Evolutionary conservation across 2,113 vertebrate species (phyloP), one percentile per base, ranked within the genome.

Genomic region (Crypturellus undulatus): DNA sequence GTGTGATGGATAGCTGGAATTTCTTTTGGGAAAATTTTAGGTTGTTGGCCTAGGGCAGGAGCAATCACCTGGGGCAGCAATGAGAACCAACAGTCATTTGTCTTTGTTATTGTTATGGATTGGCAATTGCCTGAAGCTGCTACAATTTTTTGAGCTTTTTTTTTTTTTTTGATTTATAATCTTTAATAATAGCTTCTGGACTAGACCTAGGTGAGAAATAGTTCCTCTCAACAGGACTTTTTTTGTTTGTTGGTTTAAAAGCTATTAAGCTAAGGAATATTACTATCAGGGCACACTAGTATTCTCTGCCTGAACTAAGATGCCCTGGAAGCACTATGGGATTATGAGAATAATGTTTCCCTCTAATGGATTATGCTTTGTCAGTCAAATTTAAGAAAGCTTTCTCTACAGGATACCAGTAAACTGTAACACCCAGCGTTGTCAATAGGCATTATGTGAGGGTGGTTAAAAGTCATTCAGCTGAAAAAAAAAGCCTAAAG

Each of bases 161-260:
- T 56, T 56, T 90, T 52, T 79, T 81, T 70, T 72, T 58, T 94
- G 79, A 95, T 91, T 93, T 96, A 95, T 67, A 71, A 43, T 94
- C 89, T 93, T 85, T 82, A 94, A 89, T 82, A 94, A 89, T n/a
- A 43, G 73, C 36, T 92, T 79, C 45, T 73, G 49, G 69, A 77
- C 25, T 64, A 89, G 42, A 79, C 42, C 40, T 71, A 60, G 25
- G 38, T 71, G 34, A 60, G 56, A 84, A 70, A 83, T 25, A 51
- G 18, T 49, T 79, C 9, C 34, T 85, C 12, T 42, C n/a, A 52
- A 38, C 38, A 73, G 11, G 15, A 36, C 32, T 6, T 69, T 79
- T 79, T 93, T 75, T 5, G 79, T 87, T 80, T 64, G 21, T 25
- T 79, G 17, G 12, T 73, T 95, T 84, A n/a, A 62, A 34, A 81